A percentile compares a stretch with the other conserved stretches of the same genome.
phyloP scores from a whole-genome alignment of 2,113 vertebrate genomes.

The Nipponia nippon region DNA sequence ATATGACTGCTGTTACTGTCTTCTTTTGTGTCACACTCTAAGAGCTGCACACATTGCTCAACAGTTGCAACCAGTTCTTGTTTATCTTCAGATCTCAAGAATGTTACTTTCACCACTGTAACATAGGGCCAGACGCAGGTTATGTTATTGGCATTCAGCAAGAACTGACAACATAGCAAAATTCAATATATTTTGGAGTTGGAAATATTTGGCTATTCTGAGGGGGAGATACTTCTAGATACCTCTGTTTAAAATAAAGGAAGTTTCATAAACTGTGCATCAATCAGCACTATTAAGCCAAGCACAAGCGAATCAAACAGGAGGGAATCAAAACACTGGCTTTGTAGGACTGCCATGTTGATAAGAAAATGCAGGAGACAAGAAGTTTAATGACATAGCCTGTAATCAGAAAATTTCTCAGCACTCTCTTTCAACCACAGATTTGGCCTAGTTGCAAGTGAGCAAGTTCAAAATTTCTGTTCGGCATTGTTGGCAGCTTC shows the following conservation, averaged over 20 bases:
- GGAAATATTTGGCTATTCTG: not conserved
- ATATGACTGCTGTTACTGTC: not conserved
- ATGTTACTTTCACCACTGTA: not conserved
- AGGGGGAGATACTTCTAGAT: not conserved
- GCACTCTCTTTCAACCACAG: not conserved
- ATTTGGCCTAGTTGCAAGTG: not conserved
- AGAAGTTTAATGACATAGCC: not conserved
- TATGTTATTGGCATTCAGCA: not conserved
- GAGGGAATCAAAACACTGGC: not conserved
- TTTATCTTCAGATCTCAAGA: conserved; percentile 2
- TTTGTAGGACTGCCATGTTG: not conserved
- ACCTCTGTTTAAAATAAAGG: not conserved
- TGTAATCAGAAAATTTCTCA: not conserved
- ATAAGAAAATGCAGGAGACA: not conserved
- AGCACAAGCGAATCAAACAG: not conserved
- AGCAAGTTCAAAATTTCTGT: not conserved
- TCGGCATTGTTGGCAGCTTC: not conserved
- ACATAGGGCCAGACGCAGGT: not conserved
- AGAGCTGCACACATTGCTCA: not conserved
- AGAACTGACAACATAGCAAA: not conserved
- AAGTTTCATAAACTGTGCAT: not conserved
- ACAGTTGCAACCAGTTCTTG: not conserved
- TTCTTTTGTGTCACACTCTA: not conserved
- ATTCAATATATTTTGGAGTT: not conserved
- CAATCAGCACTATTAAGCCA: not conserved